These are phyloP conservation scores for Oophaga pumilio DNA, from an alignment of 2,113 vertebrate species.

Conservation along the genomic window DNA sequence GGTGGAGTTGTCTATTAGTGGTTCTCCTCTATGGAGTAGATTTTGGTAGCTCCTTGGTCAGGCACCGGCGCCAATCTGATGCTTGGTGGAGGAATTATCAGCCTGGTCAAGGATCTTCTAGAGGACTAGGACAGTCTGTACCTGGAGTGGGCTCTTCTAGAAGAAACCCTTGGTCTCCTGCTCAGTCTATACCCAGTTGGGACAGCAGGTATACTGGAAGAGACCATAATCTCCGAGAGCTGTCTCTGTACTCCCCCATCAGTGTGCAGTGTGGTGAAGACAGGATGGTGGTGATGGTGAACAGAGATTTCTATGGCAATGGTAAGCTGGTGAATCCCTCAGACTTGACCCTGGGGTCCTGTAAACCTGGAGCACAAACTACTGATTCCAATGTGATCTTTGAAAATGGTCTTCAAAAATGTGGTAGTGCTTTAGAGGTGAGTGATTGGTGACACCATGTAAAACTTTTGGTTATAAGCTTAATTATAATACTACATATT, in stretches of 20 bases:
- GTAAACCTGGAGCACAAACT: neutral
- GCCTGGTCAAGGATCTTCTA: too few relatives aligned
- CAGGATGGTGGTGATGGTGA: slow-evolving; percentile 11
- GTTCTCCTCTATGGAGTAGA: too few relatives aligned
- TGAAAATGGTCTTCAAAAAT: slow-evolving; percentile 5
- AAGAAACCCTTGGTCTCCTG: too few relatives aligned
- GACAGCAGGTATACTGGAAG: neutral
- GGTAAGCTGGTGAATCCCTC: slow-evolving; percentile 19
- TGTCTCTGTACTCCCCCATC: neutral
- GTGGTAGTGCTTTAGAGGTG: slow-evolving; percentile 15
- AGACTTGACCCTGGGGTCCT: slow-evolving; percentile 20
- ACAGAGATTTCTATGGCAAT: slow-evolving; percentile 25
- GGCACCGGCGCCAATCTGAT: too few relatives aligned
- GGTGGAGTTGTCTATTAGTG: neutral
- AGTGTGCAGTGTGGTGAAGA: slow-evolving; percentile 16
- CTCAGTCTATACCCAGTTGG: neutral
- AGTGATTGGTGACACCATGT: neutral
- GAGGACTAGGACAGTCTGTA: neutral
- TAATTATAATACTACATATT: too few relatives aligned
- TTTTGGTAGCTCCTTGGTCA: too few relatives aligned
- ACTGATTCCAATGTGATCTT: neutral
- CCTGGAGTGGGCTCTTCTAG: neutral
- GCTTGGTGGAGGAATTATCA: too few relatives aligned
- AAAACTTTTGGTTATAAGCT: too few relatives aligned
- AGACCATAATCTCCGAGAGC: neutral